These are phyloP conservation scores for Lacerta bilineata DNA, from an alignment of 2,797 vertebrate genomes.

Conservation along the genomic window DNA sequence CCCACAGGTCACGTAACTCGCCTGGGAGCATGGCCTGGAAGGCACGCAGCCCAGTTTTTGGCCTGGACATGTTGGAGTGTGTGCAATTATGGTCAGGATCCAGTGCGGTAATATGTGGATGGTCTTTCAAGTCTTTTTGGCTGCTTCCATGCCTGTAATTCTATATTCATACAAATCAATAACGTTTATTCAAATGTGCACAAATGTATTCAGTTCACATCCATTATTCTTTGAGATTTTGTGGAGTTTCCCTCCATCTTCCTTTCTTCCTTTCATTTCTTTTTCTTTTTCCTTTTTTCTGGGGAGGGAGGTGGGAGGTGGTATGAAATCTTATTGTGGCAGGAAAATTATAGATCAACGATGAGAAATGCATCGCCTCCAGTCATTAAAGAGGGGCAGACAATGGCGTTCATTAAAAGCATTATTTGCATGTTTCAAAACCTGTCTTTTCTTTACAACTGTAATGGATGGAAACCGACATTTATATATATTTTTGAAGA, in stretches of 20 bases:
- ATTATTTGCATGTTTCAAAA: not conserved
- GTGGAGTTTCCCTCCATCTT: not conserved
- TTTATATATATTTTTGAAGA: not conserved
- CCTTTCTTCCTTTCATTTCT: not conserved
- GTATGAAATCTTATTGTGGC: not conserved
- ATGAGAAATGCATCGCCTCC: not conserved
- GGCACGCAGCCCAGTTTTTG: too few species aligned
- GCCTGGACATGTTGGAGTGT: too few species aligned
- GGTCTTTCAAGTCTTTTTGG: too few species aligned
- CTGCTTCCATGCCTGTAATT: not conserved
- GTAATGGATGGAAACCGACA: not conserved
- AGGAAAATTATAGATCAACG: not conserved
- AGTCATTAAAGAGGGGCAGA: not conserved
- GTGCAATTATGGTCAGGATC: not conserved
- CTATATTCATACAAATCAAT: not conserved
- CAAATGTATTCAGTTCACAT: not conserved
- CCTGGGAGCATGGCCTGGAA: too few species aligned
- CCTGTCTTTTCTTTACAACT: not conserved
- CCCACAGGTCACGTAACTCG: too few species aligned
- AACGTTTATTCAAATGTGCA: not conserved
- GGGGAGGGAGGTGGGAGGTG: not conserved
- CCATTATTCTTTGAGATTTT: not conserved
- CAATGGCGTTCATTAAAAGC: not conserved
- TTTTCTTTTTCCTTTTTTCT: not conserved
- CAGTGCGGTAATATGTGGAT: not conserved